Evolutionary conservation across 1,140 invertebrate species (phyloP).

Genomic region (Drosophila serrata): DNA sequence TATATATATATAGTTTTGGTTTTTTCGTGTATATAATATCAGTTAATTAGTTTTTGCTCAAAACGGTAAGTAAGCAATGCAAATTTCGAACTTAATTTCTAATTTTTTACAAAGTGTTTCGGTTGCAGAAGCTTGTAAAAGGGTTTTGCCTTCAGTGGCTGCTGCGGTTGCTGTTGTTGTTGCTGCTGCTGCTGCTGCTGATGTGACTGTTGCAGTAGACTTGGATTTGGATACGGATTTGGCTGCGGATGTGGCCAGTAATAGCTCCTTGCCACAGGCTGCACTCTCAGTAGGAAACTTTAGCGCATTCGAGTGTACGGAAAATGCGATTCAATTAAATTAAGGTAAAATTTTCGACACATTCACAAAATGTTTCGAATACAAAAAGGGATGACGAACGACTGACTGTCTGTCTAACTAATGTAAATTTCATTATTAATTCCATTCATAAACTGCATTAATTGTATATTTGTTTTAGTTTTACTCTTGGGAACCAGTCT

Average conservation of each 20-base stretch:
- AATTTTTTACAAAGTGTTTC: constrained; percentile 62
- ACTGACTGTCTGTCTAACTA: constrained; percentile 14
- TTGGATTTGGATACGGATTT: background rate
- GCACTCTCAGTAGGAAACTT: constrained; percentile 57
- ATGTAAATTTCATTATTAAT: constrained; percentile 42
- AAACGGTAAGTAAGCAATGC: constrained; percentile 69
- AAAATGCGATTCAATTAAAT: constrained; percentile 40
- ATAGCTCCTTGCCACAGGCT: constrained; percentile 55
- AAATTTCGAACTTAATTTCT: constrained; percentile 55
- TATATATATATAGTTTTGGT: constrained; percentile 53
- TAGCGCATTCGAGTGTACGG: constrained; percentile 29
- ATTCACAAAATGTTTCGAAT: constrained; percentile 35
- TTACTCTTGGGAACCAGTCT: constrained; percentile 65
- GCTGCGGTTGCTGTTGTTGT: constrained; percentile 33
- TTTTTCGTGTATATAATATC: constrained; percentile 34
- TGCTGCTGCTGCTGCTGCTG: constrained; percentile 19
- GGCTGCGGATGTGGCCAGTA: constrained; percentile 51
- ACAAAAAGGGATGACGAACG: constrained; percentile 29
- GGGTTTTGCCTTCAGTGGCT: constrained; percentile 30
- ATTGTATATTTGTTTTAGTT: constrained; percentile 52
- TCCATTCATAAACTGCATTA: constrained; percentile 28
- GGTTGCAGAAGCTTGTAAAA: constrained; percentile 58
- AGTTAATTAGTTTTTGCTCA: constrained; percentile 45
- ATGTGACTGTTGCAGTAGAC: constrained; percentile 19
- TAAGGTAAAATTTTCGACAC: constrained; percentile 13